Evolutionary conservation across 2,888 invertebrate species (phyloP), one percentile per base, ranked within the genome.

Genomic region (Rhagophthalmus giganteus): DNA sequence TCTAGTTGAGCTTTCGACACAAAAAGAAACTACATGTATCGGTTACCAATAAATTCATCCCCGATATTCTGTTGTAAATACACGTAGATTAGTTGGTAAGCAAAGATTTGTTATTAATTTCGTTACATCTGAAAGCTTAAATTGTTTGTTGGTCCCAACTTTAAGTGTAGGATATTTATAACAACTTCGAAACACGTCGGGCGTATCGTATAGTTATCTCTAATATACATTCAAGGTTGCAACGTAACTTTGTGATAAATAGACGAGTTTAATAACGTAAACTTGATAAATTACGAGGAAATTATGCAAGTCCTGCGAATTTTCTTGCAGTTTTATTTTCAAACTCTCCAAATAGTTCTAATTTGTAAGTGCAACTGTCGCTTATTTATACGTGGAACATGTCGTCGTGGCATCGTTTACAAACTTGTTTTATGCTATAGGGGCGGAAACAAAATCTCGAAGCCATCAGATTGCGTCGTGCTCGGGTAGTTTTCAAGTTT

Each of bases 71-170:
- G 10, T 10, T n/a, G 2, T 7, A 27, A 27, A 4, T n/a, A 30
- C 30, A n/a, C 8, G 10, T n/a, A 32, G 8, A 33, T 5, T 9
- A 9, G 16, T 15, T 33, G n/a, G 8, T 16, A 33, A 33, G 16
- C 33, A 13, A 33, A 33, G 15, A 9, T 12, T 12, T 13, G 25
- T 20, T 32, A 41, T 41, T 41, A 41, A 41, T 41, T 33, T 41
- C 33, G 24, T 15, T 30, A 28, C 11, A 20, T 9, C 30, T 20
- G 25, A 41, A 41, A 31, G 31, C 31, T 41, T 41, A 10, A 24
- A 12, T 11, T 47, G 48, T 40, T 48, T 40, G 28, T 31, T 3
- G 26, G 32, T 33, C 27, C 7, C 32, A 40, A 48, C 28, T 27
- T 37, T 32, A 37, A 38, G 26, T n/a, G n/a, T n/a, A n/a, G n/a